These are phyloP conservation scores for Leontocebus nigricollis DNA, from an alignment of 2,797 vertebrate species.

Conservation along the genomic window DNA sequence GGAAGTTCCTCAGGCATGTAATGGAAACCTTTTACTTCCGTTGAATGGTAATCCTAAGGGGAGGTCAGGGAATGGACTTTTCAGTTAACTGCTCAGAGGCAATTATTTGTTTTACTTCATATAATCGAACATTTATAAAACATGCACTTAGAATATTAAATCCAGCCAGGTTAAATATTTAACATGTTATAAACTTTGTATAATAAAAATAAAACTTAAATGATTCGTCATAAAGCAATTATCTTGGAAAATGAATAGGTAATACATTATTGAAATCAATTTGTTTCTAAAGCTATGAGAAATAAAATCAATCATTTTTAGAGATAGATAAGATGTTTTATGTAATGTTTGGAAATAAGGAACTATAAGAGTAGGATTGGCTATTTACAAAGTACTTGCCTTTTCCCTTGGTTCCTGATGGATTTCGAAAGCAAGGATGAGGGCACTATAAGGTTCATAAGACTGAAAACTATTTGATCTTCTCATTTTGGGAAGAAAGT, in stretches of 20 bases:
- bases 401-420: neutral
- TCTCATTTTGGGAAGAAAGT: constrained; percentile 65
- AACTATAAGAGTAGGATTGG: neutral
- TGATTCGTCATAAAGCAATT: neutral
- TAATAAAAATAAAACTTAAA: constrained; percentile 33
- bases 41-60: neutral
- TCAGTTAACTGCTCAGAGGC: neutral
- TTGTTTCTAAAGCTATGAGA: neutral
- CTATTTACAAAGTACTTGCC: neutral
- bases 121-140: constrained; percentile 25
- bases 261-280: neutral
- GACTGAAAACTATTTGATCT: constrained; percentile 15
- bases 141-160: neutral
- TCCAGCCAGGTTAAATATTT: neutral
- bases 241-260: neutral
- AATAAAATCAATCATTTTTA: constrained; percentile 21
- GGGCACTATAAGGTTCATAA: neutral
- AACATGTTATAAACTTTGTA: neutral
- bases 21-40: constrained; percentile 27
- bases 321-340: neutral
- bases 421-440: neutral
- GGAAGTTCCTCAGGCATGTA: neutral
- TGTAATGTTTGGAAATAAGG: neutral
- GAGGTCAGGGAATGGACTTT: neutral
- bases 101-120: neutral